Conservation (phyloP, 2,113 vertebrate species). For the Lampris incognitus region DNA sequence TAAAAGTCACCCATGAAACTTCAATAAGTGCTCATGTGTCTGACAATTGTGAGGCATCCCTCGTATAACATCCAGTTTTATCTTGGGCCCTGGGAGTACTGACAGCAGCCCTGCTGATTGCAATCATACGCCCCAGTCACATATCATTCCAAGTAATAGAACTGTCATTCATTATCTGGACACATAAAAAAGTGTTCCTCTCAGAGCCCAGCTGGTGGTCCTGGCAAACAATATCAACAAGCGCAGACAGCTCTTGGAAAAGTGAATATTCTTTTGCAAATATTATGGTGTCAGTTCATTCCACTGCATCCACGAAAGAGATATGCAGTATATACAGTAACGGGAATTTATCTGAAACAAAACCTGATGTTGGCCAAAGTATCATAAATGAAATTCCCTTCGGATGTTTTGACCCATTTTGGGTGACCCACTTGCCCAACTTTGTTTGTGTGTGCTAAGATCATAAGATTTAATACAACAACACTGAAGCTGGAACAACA, state of each 20-base stretch:
- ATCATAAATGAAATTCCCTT: conserved; percentile 54
- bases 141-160: conserved; percentile 60
- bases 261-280: conserved; percentile 64
- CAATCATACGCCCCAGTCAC: conserved; percentile 61
- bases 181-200: conserved; percentile 55
- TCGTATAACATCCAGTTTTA: conserved; percentile 35
- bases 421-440: conserved; percentile 50
- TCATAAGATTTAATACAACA: conserved; percentile 43
- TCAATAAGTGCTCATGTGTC: conserved; percentile 33
- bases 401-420: conserved; percentile 58
- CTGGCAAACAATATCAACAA: conserved; percentile 60
- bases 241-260: conserved; percentile 58
- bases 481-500: conserved; percentile 19
- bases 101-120: conserved; percentile 51
- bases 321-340: conserved; percentile 32
- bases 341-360: conserved; percentile 45
- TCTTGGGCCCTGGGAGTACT: conserved; percentile 38
- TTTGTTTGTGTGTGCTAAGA: conserved; percentile 29
- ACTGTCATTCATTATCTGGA: conserved; percentile 71
- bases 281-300: conserved; percentile 49
- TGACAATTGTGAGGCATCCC: conserved; percentile 28
- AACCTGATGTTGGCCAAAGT: conserved; percentile 38
- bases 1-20: conserved; percentile 8
- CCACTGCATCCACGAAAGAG: conserved; percentile 34
- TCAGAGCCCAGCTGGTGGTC: conserved; percentile 63